A percentile compares a stretch with the other conserved stretches of the same genome.
These are phyloP conservation scores for Grammomys surdaster DNA, from an alignment of 2,113 vertebrate species.

Conservation along the genomic window DNA sequence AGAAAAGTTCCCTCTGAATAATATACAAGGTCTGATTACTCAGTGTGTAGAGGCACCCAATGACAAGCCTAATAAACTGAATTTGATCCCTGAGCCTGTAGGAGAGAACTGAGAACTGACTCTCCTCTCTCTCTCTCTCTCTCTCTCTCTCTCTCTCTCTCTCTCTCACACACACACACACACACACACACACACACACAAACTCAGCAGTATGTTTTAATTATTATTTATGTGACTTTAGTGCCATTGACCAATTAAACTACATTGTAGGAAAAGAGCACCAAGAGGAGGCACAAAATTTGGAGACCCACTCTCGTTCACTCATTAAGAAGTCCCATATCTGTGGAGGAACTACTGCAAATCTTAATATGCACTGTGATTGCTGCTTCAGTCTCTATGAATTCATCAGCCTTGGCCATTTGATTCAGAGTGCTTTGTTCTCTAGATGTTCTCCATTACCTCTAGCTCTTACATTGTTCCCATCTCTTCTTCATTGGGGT, in stretches of 20 bases:
- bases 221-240: neutral
- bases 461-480: neutral
- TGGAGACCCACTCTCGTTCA: neutral
- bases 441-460: neutral
- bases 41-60: neutral
- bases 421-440: neutral
- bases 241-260: neutral
- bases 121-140: no score
- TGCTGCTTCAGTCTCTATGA: no score
- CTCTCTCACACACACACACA: no score
- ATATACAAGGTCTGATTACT: neutral
- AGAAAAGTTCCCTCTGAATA: neutral
- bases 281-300: neutral
- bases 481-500: neutral
- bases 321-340: neutral
- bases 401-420: neutral
- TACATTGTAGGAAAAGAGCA: neutral
- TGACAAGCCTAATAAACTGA: neutral
- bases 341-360: neutral
- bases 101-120: no score
- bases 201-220: neutral
- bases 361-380: neutral
- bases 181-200: neutral
- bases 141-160: no score
- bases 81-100: neutral